phyloP scores from a whole-genome alignment of 2,888 invertebrate species.

The Drosophila nr. fundita region DNA sequence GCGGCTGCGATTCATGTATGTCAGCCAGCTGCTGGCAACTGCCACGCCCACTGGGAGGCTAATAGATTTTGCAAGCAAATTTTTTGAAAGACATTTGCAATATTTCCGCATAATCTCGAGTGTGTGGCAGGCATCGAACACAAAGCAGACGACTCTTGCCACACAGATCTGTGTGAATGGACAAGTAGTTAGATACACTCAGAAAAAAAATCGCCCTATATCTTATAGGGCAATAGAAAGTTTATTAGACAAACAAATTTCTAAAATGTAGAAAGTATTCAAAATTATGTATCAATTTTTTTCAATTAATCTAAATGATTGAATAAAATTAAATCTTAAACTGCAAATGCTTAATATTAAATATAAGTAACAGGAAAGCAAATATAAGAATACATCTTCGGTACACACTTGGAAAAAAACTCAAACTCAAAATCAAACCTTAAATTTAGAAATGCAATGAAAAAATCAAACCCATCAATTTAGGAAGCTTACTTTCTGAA shows the following conservation, averaged over 20 bases:
- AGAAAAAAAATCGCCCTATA: neutral
- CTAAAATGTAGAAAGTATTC: neutral
- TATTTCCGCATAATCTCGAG: conserved; percentile 66
- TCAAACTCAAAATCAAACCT: too few species aligned
- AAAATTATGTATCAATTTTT: neutral
- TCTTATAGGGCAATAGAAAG: neutral
- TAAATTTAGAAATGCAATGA: too few species aligned
- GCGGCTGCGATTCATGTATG: conserved; percentile 19
- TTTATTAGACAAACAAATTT: neutral
- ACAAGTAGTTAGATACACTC: conserved; percentile 5
- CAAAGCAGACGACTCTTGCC: conserved; percentile 47
- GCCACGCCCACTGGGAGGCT: conserved; percentile 34
- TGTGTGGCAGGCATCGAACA: conserved; percentile 40
- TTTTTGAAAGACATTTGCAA: conserved; percentile 57
- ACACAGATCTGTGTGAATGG: conserved; percentile 25
- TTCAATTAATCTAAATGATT: neutral
- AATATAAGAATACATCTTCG: neutral
- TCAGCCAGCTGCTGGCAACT: conserved; percentile 14
- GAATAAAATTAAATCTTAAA: neutral
- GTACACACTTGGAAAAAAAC: too few species aligned
- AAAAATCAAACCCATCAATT: too few species aligned
- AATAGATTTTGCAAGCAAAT: conserved; percentile 40
- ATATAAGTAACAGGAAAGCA: neutral
- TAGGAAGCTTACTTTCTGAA: too few species aligned
- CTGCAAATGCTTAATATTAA: neutral